Base-by-base conservation (phyloP, 1,140 invertebrate genomes). In the Latrodectus geometricus region DNA sequence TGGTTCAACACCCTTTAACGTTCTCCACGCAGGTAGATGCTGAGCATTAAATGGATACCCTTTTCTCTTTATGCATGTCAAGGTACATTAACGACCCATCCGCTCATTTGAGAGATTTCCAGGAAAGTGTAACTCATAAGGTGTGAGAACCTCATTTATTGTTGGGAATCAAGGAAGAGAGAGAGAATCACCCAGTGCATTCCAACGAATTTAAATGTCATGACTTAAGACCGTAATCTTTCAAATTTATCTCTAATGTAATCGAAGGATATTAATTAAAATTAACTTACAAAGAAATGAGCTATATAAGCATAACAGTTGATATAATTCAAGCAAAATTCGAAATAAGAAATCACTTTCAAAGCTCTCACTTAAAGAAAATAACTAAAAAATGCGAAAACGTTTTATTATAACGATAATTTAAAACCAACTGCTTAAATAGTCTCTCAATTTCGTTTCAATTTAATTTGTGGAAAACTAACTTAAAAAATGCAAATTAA, bases 1-100 rank as follows among this genome's bases (percentile, higher is more conserved):
- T 82, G 79, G 70, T 82, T 82, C 79, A 82, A 82, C 79, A 82
- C 69, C 79, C 79, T 73, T 21, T 73, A 50, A 73, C 35, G 69
- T 69, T 56, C 69, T 20, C 70, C 66, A 50, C 17, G 14, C 69
- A 82, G 52, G 79, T 82, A 82, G 68, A 82, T 82, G 79, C 15
- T 73, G 20, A 20, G 69, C 35, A 82, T 82, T 82, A 73, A 82
- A 73, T 70, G 52, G 68, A 72, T 82, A 61, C 69, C 14, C 21
- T 56, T 73, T 61, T 61, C 54, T 8, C 79, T 61, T 82, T 50
- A 80, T 82, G 69, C 69, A 21, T 20, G 69, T 65, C 79, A 35
- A 50, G 52, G 52, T 54, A 48, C 69, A 82, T 82, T 82, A 82
- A 69, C 69, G 21, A 82, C 52, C 69, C 54, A 14, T 49, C 14